Base-by-base conservation (phyloP, 2,797 vertebrate species). In the Gymnodraco acuticeps region DNA sequence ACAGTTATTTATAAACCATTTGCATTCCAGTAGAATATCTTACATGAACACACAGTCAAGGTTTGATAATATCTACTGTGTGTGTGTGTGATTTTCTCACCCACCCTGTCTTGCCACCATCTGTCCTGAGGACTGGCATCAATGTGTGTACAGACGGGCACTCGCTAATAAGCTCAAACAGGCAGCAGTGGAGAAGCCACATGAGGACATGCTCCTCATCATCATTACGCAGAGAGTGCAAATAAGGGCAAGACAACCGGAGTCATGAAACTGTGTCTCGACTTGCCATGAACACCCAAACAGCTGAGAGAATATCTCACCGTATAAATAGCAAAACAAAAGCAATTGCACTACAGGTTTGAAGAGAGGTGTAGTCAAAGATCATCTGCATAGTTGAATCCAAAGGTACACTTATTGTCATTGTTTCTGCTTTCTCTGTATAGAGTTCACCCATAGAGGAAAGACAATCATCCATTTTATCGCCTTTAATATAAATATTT, bases 81-180 rank as follows among this genome's bases (percentile, higher is more conserved):
- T 27, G 27, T 27, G 63, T 56, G 45, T 73, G 73, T 79, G 87
- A 77, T 88, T 86, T 88, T 82, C 70, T 81, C 83, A 87, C 85
- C 84, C 88, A 80, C 81, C 77, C 64, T 66, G 83, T 84, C 70
- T 81, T 83, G 70, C 83, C 78, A 86, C 92, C 92, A 93, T 92
- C 90, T 93, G 93, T 91, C 88, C 78, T 45, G 78, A 80, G 88
- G 80, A 83, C 88, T 92, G 92, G 90, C 91, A 90, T 88, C 87
- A 75, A 78, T 80, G 85, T 89, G 86, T 73, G 84, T 86, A 78
- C 92, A 94, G 92, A 93, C 83, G 86, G 92, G 60, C 83, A 71
- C 85, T 84, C 68, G 55, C 87, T 94, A 92, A 92, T 91, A 89
- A 88, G 92, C 89, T 91, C 89, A 90, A 86, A 87, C 80, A 85